phyloP scores from a whole-genome alignment of 2,888 invertebrate genomes.

The Odontothrips loti region DNA sequence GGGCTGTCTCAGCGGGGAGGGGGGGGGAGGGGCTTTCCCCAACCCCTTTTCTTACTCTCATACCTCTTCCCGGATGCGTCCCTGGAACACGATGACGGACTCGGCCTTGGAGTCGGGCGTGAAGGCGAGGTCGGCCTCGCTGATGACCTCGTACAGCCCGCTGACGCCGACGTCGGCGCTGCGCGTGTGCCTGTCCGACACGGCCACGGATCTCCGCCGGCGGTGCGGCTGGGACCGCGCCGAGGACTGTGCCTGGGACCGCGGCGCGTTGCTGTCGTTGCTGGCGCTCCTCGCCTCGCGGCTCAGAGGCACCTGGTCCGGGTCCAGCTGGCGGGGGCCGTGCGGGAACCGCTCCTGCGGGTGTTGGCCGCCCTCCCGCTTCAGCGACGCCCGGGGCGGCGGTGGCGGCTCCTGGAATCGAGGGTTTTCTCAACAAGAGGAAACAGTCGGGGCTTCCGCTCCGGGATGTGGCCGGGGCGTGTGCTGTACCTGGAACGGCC shows the following conservation, averaged over 20 bases:
- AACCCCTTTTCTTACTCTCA: too few species aligned
- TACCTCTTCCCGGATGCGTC: conserved; percentile 80
- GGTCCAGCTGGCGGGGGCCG: conserved; percentile 66
- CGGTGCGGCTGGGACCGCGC: conserved; percentile 48
- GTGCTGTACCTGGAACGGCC: conserved; percentile 39
- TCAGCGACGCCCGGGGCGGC: conserved; percentile 36
- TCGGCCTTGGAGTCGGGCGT: conserved; percentile 75
- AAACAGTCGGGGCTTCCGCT: conserved; percentile 40
- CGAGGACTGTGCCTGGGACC: conserved; percentile 48
- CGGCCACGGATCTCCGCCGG: conserved; percentile 60
- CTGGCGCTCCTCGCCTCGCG: conserved; percentile 33
- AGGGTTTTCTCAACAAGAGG: too few species aligned
- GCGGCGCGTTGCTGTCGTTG: conserved; percentile 48
- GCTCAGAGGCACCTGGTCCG: conserved; percentile 43
- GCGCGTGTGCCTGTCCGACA: conserved; percentile 68
- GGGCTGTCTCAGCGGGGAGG: too few species aligned
- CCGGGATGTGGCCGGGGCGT: conserved; percentile 43
- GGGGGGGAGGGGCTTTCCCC: too few species aligned
- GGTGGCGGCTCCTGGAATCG: conserved; percentile 47
- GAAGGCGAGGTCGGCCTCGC: conserved; percentile 86
- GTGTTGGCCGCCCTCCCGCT: conserved; percentile 48
- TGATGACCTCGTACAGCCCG: conserved; percentile 84
- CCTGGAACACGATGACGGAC: conserved; percentile 82
- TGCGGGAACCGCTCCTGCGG: conserved; percentile 66
- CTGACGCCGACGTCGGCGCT: conserved; percentile 87